A percentile compares a stretch with the other conserved stretches of the same genome.
Conservation (phyloP, 2,797 vertebrate genomes). For the Podarcis lilfordi region DNA sequence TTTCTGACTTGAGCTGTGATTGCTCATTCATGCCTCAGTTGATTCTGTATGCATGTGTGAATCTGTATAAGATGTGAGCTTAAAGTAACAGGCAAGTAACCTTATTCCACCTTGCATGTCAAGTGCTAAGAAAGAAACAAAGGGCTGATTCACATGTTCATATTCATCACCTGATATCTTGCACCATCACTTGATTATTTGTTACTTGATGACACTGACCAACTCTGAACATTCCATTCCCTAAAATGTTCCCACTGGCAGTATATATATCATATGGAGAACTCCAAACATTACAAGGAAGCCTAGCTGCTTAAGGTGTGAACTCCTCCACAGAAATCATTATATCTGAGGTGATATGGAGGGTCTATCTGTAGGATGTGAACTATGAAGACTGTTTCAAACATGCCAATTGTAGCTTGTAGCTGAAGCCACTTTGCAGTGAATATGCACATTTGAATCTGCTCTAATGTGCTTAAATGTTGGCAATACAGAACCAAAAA, state of each 20-base stretch:
- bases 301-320: not conserved
- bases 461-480: not conserved
- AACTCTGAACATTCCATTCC: not conserved
- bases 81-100: constrained; percentile 20
- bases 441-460: not conserved
- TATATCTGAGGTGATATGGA: not conserved
- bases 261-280: not conserved
- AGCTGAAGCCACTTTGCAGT: not conserved
- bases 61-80: not conserved
- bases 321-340: not conserved
- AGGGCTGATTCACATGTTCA: not conserved
- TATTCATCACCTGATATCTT: not conserved
- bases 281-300: not conserved
- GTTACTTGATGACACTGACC: not conserved
- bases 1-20: not conserved
- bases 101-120: not conserved
- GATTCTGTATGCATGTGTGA: not conserved
- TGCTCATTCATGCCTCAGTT: not conserved
- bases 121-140: constrained; percentile 1
- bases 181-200: not conserved
- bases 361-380: not conserved
- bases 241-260: no score
- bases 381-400: not conserved
- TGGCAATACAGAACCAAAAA: not conserved
- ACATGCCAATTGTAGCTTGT: not conserved